Evolutionary conservation across 2,888 invertebrate genomes (phyloP).

Genomic region (Melinaea menophilus): DNA sequence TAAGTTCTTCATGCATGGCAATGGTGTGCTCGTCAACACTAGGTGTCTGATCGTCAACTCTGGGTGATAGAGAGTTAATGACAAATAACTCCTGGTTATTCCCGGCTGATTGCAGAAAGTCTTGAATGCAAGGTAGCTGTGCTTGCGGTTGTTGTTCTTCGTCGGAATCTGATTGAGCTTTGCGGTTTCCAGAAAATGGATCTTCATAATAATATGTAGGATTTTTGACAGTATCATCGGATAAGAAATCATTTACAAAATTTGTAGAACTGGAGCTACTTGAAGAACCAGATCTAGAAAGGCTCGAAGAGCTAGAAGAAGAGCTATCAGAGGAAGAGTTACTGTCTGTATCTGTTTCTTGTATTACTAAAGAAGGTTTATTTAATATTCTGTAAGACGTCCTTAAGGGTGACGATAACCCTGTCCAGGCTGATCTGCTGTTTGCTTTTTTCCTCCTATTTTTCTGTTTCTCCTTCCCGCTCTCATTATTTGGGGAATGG

Average conservation of each 20-base stretch:
- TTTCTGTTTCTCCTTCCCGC: no score
- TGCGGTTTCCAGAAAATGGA: background rate
- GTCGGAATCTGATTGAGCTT: constrained; percentile 12
- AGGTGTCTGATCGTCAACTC: constrained; percentile 13
- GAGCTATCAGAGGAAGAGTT: constrained; percentile 5
- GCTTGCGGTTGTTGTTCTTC: constrained; percentile 6
- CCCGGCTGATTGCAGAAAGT: constrained; percentile 12
- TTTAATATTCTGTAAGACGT: background rate
- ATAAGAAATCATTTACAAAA: constrained; percentile 10
- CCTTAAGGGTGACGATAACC: no score
- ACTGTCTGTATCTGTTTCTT: constrained; percentile 8
- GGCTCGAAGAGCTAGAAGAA: constrained; percentile 3
- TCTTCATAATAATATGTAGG: constrained; percentile 4
- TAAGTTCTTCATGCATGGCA: no score
- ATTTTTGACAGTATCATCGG: constrained; percentile 15
- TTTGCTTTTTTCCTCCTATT: no score
- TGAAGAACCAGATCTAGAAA: background rate
- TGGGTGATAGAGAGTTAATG: constrained; percentile 15
- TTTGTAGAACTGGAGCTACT: background rate
- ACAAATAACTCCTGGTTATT: constrained; percentile 19
- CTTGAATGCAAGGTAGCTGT: constrained; percentile 16
- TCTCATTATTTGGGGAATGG: no score
- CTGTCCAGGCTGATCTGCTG: no score
- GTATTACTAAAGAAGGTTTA: constrained; percentile 7
- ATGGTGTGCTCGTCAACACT: background rate